phyloP scores from a whole-genome alignment of 2,797 vertebrate genomes.

The Gadopsis marmoratus region DNA sequence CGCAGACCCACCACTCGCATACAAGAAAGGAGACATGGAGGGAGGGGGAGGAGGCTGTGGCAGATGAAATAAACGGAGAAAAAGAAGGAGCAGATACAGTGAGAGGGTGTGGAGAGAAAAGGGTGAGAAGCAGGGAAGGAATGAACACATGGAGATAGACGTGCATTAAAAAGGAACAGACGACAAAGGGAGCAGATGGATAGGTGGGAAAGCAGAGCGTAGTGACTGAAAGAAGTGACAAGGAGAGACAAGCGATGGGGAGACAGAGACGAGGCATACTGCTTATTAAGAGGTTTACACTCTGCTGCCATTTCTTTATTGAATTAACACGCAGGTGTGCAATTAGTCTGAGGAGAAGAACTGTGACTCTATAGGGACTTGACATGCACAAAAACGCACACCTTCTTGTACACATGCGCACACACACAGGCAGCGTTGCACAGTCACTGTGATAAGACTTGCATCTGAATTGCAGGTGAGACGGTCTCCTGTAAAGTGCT shows the following conservation, averaged over 20 bases:
- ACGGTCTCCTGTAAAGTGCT: conserved; percentile 26
- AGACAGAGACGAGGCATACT: conserved; percentile 27
- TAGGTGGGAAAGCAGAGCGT: conserved; percentile 28
- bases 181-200: conserved; percentile 37
- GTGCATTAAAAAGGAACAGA: conserved; percentile 23
- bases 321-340: conserved; percentile 53
- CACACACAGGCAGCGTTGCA: conserved; percentile 38
- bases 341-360: conserved; percentile 45
- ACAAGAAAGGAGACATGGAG: conserved; percentile 43
- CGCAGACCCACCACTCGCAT: conserved; percentile 64
- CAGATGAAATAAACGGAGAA: conserved; percentile 59
- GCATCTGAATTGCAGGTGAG: conserved; percentile 68
- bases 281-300: conserved; percentile 57
- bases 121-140: conserved; percentile 37
- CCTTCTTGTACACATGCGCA: conserved; percentile 43
- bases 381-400: conserved; percentile 49
- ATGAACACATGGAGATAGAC: conserved; percentile 38
- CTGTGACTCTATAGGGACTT: conserved; percentile 44
- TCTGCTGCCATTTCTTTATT: conserved; percentile 46
- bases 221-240: conserved; percentile 10
- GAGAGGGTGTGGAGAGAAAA: conserved; percentile 34
- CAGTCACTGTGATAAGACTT: conserved; percentile 46
- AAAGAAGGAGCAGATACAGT: conserved; percentile 24
- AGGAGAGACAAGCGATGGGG: conserved; percentile 12
- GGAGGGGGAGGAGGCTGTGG: conserved; percentile 37